phyloP scores from a whole-genome alignment of 2,797 vertebrate genomes.

The Euthynnus affinis region DNA sequence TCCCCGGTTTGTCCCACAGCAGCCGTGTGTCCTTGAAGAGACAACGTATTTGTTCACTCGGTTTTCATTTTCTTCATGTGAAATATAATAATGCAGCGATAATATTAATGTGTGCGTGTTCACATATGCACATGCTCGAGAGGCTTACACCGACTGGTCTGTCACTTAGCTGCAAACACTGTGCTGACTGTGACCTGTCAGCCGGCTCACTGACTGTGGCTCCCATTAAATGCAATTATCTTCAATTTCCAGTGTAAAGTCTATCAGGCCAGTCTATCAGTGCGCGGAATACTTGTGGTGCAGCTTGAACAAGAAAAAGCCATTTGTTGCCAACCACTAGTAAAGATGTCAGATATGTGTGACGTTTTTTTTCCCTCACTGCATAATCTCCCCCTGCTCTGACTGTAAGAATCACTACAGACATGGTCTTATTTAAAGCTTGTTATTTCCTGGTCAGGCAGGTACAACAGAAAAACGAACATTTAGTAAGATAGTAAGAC shows the following conservation, averaged over 20 bases:
- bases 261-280: conserved; percentile 25
- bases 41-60: background rate
- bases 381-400: background rate
- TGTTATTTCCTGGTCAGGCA: background rate
- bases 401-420: background rate
- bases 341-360: conserved; percentile 15
- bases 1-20: background rate
- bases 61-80: background rate
- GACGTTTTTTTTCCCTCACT: background rate
- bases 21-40: background rate
- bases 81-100: background rate
- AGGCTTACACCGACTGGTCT: background rate
- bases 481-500: background rate
- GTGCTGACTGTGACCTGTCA: background rate
- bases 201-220: conserved; percentile 13
- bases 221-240: conserved; percentile 37
- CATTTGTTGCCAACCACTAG: background rate
- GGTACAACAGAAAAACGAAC: background rate
- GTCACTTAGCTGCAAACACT: background rate
- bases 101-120: background rate
- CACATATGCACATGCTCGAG: background rate
- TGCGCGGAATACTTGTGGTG: conserved; percentile 4
- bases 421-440: background rate
- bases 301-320: conserved; percentile 22
- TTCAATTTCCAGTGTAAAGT: conserved; percentile 19